Evolutionary conservation across 2,888 invertebrate species (phyloP), one percentile per base, ranked within the genome.

Genomic region (Parelbella ahira): DNA sequence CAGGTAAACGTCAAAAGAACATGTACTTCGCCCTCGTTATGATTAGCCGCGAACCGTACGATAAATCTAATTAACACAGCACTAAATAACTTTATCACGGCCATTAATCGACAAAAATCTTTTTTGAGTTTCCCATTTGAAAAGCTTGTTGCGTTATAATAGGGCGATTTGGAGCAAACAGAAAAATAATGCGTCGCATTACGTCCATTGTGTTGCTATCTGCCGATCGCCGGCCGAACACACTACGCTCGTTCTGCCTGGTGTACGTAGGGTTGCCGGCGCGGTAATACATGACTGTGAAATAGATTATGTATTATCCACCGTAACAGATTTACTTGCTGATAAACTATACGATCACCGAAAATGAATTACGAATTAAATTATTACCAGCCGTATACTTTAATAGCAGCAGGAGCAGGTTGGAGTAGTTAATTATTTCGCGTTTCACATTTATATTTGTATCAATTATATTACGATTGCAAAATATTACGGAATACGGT

Each of bases 171-270:
- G 42, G 34, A 33, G 39, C 42, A 28, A 42, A 42, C 39, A 39
- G 27, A 42, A 42, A 42, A 42, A 42, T 42, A 42, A 42, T 42
- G 34, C 32, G 21, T 29, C 42, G 34, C 42, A 27, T 34, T 39
- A 32, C 43, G 37, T 21, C 46, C 24, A 49, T 46, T 46, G 49
- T 46, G 37, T 5, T 13, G 11, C 24, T 48, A 46, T 49, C 41
- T 41, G 20, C 5, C 32, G 44, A 45, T 50, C 46, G 32, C 23
- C 27, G 15, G 30, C 20, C 30, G 19, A 33, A 33, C 25, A 24
- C 18, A 23, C 11, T 19, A 21, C 28, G 27, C 7, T 20, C 28
- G 15, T 18, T 29, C 7, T 29, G 15, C 15, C 37, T 13, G 29
- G 27, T 29, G 28, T 29, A 6, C 10, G 13, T 13, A 37, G 27